phyloP scores from a whole-genome alignment of 2,797 vertebrate species.

The Pogonophryne albipinna region DNA sequence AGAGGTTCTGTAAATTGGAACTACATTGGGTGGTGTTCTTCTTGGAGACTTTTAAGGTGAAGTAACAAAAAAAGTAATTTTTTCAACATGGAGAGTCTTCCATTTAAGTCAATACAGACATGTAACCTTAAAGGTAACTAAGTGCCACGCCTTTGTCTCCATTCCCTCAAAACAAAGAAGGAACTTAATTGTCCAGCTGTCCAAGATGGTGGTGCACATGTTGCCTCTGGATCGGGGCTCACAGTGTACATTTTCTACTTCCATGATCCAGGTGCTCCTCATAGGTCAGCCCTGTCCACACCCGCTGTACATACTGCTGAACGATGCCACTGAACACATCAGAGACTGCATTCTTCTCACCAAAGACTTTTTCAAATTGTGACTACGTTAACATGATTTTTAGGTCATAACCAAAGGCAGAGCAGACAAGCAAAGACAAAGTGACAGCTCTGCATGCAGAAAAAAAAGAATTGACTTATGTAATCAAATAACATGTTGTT shows the following conservation, averaged over 20 bases:
- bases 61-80: neutral
- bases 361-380: conserved; percentile 72
- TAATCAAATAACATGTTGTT: conserved; percentile 77
- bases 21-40: neutral
- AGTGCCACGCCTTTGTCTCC: neutral
- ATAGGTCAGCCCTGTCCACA: conserved; percentile 22
- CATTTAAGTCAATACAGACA: no score
- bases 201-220: neutral
- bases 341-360: conserved; percentile 69
- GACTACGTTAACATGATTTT: conserved; percentile 44
- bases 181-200: neutral
- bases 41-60: neutral
- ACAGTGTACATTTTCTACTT: conserved; percentile 5
- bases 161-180: neutral
- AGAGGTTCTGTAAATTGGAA: neutral
- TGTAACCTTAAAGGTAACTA: neutral
- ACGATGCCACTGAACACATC: conserved; percentile 46
- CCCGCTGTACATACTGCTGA: conserved; percentile 31
- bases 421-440: conserved; percentile 51
- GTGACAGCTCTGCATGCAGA: conserved; percentile 60
- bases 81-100: no score
- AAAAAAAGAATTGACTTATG: conserved; percentile 57
- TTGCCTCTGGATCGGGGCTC: neutral
- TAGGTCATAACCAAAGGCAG: conserved; percentile 35
- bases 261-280: conserved; percentile 13